Conservation (phyloP, 1,140 invertebrate genomes). For the Drosophila mauritiana region DNA sequence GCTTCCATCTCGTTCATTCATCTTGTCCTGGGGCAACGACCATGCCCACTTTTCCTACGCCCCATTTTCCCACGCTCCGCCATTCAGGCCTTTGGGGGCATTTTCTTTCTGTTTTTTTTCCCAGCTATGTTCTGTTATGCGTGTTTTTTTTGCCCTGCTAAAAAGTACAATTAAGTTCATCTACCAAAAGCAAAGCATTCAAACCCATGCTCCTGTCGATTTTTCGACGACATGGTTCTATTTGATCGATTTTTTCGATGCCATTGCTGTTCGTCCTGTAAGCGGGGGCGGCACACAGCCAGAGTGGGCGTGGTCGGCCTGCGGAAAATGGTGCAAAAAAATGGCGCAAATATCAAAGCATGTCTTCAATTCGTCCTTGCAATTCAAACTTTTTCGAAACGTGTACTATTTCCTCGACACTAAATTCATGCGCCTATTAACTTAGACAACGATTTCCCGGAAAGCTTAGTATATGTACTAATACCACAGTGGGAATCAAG, state of each 20-base stretch:
- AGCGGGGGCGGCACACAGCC: slow-evolving; percentile 5
- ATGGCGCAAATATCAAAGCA: slow-evolving; percentile 5
- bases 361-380: slow-evolving; percentile 2
- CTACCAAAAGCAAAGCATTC: slow-evolving; percentile 5
- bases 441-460: too few relatives aligned
- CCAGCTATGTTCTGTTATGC: not conserved
- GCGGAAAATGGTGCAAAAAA: slow-evolving; percentile 24
- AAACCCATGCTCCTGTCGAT: not conserved
- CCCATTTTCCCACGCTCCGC: slow-evolving; percentile 6
- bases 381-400: not conserved
- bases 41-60: slow-evolving; percentile 6
- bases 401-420: not conserved
- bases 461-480: not conserved
- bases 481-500: not conserved
- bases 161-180: slow-evolving; percentile 59
- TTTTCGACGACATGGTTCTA: slow-evolving; percentile 49
- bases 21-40: slow-evolving; percentile 6
- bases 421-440: too few relatives aligned
- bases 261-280: slow-evolving; percentile 17
- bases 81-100: slow-evolving; percentile 17
- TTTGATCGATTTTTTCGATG: slow-evolving; percentile 52
- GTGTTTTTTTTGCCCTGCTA: slow-evolving; percentile 5
- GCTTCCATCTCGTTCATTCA: not conserved
- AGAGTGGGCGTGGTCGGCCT: slow-evolving; percentile 19
- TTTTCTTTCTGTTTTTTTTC: not conserved